Evolutionary conservation across 2,888 invertebrate species (phyloP).

Genomic region (Lepidochrysops patricia): DNA sequence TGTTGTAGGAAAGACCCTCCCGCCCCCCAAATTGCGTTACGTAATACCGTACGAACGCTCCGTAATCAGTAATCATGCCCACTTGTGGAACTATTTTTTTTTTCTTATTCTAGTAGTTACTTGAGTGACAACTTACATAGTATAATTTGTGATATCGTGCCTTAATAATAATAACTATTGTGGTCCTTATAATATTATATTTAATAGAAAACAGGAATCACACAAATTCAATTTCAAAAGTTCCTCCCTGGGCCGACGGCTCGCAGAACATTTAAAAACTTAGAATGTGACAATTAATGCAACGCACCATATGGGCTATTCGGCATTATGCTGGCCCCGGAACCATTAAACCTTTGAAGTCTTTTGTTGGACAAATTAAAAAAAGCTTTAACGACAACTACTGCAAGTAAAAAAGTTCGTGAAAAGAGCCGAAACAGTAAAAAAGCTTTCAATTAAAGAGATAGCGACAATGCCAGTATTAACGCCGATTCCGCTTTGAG

Average conservation of each 20-base stretch:
- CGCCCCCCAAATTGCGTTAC: too few species aligned
- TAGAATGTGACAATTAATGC: constrained; percentile 53
- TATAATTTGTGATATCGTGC: too few species aligned
- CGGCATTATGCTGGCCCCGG: constrained; percentile 34
- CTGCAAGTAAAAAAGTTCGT: constrained; percentile 41
- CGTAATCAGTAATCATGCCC: too few species aligned
- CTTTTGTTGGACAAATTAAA: constrained; percentile 56
- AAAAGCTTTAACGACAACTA: constrained; percentile 58
- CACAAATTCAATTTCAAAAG: neutral
- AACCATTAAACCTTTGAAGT: constrained; percentile 62
- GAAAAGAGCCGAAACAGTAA: constrained; percentile 52
- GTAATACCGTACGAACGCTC: too few species aligned
- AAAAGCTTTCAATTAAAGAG: constrained; percentile 61
- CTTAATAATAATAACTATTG: too few species aligned
- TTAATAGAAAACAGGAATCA: neutral
- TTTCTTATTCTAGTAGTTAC: too few species aligned
- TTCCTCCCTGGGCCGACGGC: constrained; percentile 12
- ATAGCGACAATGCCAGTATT: constrained; percentile 67
- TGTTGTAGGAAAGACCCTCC: too few species aligned
- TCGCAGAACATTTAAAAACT: constrained; percentile 50
- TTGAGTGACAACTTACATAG: too few species aligned
- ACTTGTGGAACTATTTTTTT: too few species aligned
- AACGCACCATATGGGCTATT: constrained; percentile 60
- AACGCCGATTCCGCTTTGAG: constrained; percentile 43
- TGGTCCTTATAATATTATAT: too few species aligned